These are phyloP conservation scores for Stercorarius parasiticus DNA, from an alignment of 2,113 vertebrate genomes.

Conservation along the genomic window DNA sequence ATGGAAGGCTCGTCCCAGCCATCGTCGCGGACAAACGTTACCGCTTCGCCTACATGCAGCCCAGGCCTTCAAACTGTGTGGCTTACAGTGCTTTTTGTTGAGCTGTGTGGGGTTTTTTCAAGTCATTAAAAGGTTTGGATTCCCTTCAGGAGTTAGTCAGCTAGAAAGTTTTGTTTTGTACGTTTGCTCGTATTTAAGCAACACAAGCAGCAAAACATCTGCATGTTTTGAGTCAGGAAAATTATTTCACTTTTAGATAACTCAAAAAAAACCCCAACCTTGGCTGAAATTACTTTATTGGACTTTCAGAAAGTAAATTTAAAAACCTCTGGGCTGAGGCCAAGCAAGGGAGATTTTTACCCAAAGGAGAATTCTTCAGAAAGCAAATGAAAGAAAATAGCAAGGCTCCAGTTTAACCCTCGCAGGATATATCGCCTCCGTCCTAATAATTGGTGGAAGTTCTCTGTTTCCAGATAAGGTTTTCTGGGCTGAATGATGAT, in stretches of 20 bases:
- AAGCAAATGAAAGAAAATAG: slow-evolving; percentile 26
- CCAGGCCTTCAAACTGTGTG: neutral
- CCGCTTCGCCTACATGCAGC: neutral
- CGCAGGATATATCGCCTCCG: neutral
- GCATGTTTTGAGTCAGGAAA: slow-evolving; percentile 15
- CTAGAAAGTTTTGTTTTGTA: slow-evolving; percentile 4
- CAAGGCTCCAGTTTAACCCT: slow-evolving; percentile 9
- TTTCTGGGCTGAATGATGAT: neutral
- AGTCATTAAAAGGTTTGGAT: neutral
- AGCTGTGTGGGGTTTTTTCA: slow-evolving; percentile 10
- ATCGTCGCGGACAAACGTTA: neutral
- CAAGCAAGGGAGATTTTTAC: slow-evolving; percentile 22
- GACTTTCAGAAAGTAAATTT: slow-evolving; percentile 18
- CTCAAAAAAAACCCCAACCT: neutral
- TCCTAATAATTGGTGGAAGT: slow-evolving; percentile 33
- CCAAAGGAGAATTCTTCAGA: slow-evolving; percentile 42
- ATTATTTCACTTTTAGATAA: slow-evolving; percentile 22
- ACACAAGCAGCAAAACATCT: neutral
- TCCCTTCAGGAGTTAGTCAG: slow-evolving; percentile 32
- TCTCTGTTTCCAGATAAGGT: slow-evolving; percentile 31
- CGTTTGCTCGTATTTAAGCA: neutral
- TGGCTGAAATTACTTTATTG: slow-evolving; percentile 26
- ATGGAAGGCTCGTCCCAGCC: neutral
- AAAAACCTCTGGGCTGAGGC: slow-evolving; percentile 32
- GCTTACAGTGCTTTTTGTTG: slow-evolving; percentile 8